Conservation (phyloP, 2,797 vertebrate species). For the Galago senegalensis region DNA sequence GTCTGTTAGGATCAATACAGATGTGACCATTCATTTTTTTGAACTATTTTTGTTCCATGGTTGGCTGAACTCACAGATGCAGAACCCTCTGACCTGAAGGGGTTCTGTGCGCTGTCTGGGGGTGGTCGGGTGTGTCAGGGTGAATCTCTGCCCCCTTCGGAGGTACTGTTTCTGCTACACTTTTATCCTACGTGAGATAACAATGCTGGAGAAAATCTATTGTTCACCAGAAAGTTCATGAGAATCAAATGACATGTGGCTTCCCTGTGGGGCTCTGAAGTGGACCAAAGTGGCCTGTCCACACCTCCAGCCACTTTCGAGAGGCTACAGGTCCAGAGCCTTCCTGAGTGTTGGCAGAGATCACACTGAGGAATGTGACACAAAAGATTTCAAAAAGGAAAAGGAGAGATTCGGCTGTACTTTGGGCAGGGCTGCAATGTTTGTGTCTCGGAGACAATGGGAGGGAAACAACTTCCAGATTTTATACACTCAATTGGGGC, state of each 20-base stretch:
- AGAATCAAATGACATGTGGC: neutral
- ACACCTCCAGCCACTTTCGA: neutral
- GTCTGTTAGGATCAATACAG: neutral
- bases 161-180: neutral
- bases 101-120: neutral
- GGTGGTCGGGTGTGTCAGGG: neutral
- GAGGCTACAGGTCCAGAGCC: neutral
- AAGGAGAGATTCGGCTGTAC: neutral
- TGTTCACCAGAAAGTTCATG: neutral
- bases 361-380: neutral
- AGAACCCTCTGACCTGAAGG: neutral
- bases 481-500: constrained; percentile 8
- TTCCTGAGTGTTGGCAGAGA: neutral
- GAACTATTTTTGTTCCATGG: neutral
- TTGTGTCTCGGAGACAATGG: constrained; percentile 47
- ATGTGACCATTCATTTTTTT: neutral
- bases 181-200: neutral
- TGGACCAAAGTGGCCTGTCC: neutral
- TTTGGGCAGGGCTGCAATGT: neutral
- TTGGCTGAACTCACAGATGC: neutral
- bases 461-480: constrained; percentile 49
- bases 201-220: neutral
- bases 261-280: neutral
- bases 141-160: neutral
- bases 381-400: neutral